Base-by-base conservation (phyloP, 2,113 vertebrate species). In the Neotragus pygmaeus region DNA sequence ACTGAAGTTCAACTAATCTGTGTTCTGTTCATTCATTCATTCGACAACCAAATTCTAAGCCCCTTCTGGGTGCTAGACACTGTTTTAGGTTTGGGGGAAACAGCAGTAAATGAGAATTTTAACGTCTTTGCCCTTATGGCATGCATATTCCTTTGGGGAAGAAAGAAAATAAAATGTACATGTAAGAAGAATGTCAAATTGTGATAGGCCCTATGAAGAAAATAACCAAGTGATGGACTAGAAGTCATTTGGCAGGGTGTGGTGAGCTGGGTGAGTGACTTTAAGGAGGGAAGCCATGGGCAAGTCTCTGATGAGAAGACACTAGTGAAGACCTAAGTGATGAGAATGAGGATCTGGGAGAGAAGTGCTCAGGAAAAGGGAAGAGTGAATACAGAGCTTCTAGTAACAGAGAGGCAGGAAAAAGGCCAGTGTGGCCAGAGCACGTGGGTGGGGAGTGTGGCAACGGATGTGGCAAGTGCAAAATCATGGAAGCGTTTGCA, bases 91-190 rank as follows among this genome's bases (percentile, higher is more conserved):
- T 49, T 49, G 64, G 25, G 45, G 21, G 30, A 82, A 77, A 86
- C 7, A 85, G 58, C 30, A 45, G 17, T 36, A 51, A 58, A 17
- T 43, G 43, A 89, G 25, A 92, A 43, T 45, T 57, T 64, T 25
- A 47, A 92, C 27, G 17, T 25, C 55, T 8, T 88, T 49, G 8
- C 19, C 45, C 51, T 27, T 88, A 3, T 60, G 15, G 25, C 66
- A 33, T 11, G 55, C 81, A 66, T 39, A 45, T 49, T 86, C 28
- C 27, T 78, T 43, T 53, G 23, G 57, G 2, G 10, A 90, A 88
- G 21, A 75, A 77, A 66, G 23, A 82, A 94, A 81, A 95, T 27
- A 53, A 92, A 92, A 94, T 62, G 49, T 43, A 49, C 77, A 60
- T 91, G 39, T 19, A 49, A 81, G 83, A 62, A 33, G 43, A 28